Evolutionary conservation across 2,888 invertebrate genomes (phyloP).

Genomic region (Leistus spinibarbis): DNA sequence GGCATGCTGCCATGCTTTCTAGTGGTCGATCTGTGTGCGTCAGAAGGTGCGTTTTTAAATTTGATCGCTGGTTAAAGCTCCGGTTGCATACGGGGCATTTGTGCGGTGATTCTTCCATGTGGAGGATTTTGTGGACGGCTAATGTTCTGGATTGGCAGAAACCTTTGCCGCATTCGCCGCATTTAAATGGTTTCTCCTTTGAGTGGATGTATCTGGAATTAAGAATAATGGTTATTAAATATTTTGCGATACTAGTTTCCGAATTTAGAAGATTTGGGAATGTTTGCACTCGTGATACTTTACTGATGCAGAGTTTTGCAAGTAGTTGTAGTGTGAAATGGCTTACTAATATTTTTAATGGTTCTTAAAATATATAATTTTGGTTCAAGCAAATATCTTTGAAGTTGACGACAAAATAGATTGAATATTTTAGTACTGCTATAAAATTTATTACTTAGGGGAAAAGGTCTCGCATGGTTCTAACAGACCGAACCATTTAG

Average conservation of each 20-base stretch:
- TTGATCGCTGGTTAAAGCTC: conserved; percentile 91
- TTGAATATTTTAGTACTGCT: not conserved
- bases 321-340: not conserved
- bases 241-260: too few relatives aligned
- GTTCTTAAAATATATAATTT: not conserved
- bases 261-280: too few relatives aligned
- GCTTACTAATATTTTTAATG: not conserved
- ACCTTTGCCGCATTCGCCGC: conserved; percentile 95
- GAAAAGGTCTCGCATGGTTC: not conserved
- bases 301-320: too few relatives aligned
- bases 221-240: too few relatives aligned
- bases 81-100: conserved; percentile 89
- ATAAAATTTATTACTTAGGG: not conserved
- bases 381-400: not conserved
- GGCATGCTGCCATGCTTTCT: conserved; percentile 51
- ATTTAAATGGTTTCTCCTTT: conserved; percentile 98
- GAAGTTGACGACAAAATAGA: not conserved
- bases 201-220: conserved; percentile 94
- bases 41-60: conserved; percentile 86
- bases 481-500: not conserved
- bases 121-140: conserved; percentile 93
- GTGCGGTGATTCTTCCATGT: conserved; percentile 92
- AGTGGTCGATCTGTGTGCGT: conserved; percentile 77
- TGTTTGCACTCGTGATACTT: too few relatives aligned
- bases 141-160: conserved; percentile 97